Percentiles rank a stretch among this genome's conserved stretches.
These are phyloP conservation scores for Sebastes umbrosus DNA, from an alignment of 2,797 vertebrate species.

Conservation along the genomic window DNA sequence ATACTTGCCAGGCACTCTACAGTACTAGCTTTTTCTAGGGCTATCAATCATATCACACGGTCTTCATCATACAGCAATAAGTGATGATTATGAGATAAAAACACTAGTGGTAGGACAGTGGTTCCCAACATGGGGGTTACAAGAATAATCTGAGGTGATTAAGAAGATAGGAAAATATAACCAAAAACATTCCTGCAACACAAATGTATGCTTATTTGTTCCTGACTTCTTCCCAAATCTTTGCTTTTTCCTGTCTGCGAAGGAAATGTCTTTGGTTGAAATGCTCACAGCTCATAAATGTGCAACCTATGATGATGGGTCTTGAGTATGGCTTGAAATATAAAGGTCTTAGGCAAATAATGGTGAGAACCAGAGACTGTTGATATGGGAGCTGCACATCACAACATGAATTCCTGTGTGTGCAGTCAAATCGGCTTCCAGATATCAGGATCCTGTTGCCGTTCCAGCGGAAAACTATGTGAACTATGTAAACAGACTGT, in stretches of 20 bases:
- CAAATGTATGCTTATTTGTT: neutral
- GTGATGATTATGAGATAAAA: neutral
- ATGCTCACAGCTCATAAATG: neutral
- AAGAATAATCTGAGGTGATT: too few species aligned
- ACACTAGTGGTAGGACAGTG: neutral
- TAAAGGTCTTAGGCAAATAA: neutral
- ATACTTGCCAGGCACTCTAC: neutral
- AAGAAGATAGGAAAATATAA: neutral
- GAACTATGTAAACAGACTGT: slow-evolving; percentile 29
- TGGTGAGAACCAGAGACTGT: neutral
- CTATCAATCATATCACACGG: neutral
- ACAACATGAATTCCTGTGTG: neutral
- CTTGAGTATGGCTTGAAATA: neutral
- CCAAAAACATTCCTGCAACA: neutral
- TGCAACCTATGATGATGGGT: neutral
- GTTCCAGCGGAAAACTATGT: slow-evolving; percentile 28
- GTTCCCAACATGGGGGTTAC: neutral
- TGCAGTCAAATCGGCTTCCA: neutral
- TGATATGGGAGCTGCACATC: neutral
- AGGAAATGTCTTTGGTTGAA: neutral
- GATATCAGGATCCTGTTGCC: neutral
- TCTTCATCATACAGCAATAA: neutral
- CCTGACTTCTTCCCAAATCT: neutral
- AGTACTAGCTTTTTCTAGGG: neutral
- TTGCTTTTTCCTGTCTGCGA: neutral